Evolutionary conservation across 2,797 vertebrate species (phyloP), one percentile per base, ranked within the genome.

Genomic region (Crenichthys baileyi): DNA sequence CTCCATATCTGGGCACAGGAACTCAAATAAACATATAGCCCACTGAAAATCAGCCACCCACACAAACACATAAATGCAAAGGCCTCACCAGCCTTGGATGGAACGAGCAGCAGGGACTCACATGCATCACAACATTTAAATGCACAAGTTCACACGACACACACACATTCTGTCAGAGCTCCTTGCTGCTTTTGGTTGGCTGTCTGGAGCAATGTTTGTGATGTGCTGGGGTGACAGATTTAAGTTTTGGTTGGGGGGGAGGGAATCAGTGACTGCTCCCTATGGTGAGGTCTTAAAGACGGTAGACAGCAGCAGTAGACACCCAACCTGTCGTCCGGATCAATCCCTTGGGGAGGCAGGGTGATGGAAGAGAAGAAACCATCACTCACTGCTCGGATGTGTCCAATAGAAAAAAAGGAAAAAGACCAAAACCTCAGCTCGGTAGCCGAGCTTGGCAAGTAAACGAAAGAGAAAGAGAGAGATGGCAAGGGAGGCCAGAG

Each of bases 241-340:
- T 96, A 91, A 96, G 95, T 96, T 95, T 96, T 94, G 89, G 95
- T 95, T 93, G 94, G 92, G 90, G 94, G 91, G 95, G 94, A 39
- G 89, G 96, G 95, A 90, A 79, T 87, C 90, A 95, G 95, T 96
- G 95, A 95, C 93, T 95, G 95, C 95, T 96, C 96, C 96, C 96
- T 90, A 90, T 94, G 95, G 96, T 94, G 96, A 96, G 96, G 95
- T 96, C 95, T 94, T 93, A 95, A 95, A 95, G 82, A 83, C 84
- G 80, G 87, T 80, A 87, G 67, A 84, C 89, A 76, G 94, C 94
- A 94, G 93, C 95, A 79, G 82, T 84, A 85, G 88, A 91, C 88
- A 83, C 86, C 89, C 88, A 86, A 86, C 88, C 91, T 91, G 92
- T 87, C 87, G 80, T 88, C 79, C 48, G 6, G 78, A 87, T 89